These are phyloP conservation scores for Cyanoramphus novaezelandiae DNA, from an alignment of 2,113 vertebrate genomes.

Conservation along the genomic window DNA sequence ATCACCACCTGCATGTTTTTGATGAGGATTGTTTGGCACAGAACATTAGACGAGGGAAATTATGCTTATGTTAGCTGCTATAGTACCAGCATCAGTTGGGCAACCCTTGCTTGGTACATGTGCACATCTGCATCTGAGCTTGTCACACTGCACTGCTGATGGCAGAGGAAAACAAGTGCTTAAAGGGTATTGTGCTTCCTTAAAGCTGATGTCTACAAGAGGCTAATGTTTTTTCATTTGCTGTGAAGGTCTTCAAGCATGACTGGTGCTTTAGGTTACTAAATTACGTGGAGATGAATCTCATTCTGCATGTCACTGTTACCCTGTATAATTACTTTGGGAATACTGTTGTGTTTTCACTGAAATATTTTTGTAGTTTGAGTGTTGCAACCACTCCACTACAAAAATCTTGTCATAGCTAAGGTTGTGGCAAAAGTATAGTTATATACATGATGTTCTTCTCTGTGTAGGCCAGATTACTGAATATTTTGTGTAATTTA, in stretches of 20 bases:
- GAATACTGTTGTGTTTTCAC: background rate
- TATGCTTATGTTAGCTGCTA: background rate
- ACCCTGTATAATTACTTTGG: background rate
- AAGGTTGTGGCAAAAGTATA: background rate
- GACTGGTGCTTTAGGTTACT: background rate
- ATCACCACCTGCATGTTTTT: background rate
- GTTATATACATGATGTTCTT: background rate
- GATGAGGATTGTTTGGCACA: background rate
- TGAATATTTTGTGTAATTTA: too few relatives aligned
- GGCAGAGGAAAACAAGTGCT: background rate
- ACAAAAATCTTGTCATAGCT: background rate
- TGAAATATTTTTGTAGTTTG: background rate
- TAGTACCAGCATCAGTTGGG: too few relatives aligned
- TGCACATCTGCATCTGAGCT: rapidly evolving
- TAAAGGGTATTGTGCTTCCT: background rate
- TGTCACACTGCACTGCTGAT: background rate
- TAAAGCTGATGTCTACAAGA: background rate
- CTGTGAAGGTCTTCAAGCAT: background rate
- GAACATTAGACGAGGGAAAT: background rate
- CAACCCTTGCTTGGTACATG: background rate
- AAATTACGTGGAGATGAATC: background rate
- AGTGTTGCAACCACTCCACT: background rate
- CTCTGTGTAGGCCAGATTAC: background rate
- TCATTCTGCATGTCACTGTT: background rate
- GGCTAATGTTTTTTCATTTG: background rate